Evolutionary conservation across 2,888 invertebrate species (phyloP).

Genomic region (Cetonia aurata): DNA sequence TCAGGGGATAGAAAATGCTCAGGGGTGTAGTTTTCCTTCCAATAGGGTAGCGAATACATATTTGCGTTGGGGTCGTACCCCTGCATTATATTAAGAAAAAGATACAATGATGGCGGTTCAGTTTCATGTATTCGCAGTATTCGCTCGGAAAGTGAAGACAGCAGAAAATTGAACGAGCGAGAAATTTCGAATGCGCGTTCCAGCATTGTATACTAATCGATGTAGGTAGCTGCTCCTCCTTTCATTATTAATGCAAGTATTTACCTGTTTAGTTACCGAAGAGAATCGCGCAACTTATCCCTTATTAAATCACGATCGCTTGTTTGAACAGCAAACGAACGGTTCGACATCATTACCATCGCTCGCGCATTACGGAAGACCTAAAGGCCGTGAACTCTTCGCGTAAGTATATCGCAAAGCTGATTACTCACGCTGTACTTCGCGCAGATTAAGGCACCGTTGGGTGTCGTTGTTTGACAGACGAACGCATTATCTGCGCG

Average conservation of each 20-base stretch:
- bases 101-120: conserved; percentile 14
- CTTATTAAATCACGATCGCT: conserved; percentile 38
- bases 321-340: conserved; percentile 28
- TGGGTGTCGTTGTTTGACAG: conserved; percentile 44
- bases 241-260: no score
- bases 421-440: conserved; percentile 59
- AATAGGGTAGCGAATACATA: conserved; percentile 31
- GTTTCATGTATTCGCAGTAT: conserved; percentile 7
- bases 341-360: conserved; percentile 22
- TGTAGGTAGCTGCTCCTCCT: no score
- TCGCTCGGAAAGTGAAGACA: background rate
- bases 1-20: conserved; percentile 5
- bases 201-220: no score
- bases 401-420: conserved; percentile 54
- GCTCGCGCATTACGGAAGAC: conserved; percentile 17
- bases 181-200: no score
- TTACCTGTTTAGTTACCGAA: no score
- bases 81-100: conserved; percentile 18
- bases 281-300: background rate
- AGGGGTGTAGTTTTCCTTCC: conserved; percentile 41
- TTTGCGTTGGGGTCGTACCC: conserved; percentile 26
- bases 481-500: conserved; percentile 24
- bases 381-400: conserved; percentile 29
- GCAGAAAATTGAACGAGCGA: no score
- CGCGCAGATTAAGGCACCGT: conserved; percentile 31